Percentiles rank a stretch among this genome's conserved stretches.
Conservation (phyloP, 2,797 vertebrate genomes). For the Enteromius viviparus region DNA sequence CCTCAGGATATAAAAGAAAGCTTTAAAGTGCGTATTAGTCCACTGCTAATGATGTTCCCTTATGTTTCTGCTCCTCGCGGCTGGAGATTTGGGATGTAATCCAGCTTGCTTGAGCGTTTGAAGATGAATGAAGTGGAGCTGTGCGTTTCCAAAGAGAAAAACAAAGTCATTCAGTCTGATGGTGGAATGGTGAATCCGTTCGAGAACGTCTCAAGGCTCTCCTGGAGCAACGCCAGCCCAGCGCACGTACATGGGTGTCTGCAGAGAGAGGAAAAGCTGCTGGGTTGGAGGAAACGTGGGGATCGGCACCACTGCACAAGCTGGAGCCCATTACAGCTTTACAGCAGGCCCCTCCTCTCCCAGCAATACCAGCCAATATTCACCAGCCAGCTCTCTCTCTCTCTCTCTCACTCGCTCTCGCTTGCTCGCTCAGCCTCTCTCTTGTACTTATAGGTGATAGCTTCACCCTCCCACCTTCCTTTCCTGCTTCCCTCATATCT, state of each 20-base stretch:
- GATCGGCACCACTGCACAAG: conserved; percentile 57
- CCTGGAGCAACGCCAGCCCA: conserved; percentile 42
- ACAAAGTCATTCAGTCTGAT: conserved; percentile 28
- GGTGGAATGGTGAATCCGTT: conserved; percentile 40
- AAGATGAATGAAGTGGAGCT: conserved; percentile 40
- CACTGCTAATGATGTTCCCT: conserved; percentile 40
- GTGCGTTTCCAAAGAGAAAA: conserved; percentile 41
- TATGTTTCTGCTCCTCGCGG: conserved; percentile 33
- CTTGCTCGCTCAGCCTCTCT: conserved; percentile 32
- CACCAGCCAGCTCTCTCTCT: conserved; percentile 49
- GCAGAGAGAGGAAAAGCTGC: conserved; percentile 46
- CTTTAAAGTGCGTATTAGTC: conserved; percentile 27
- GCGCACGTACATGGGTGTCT: conserved; percentile 26
- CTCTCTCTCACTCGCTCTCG: conserved; percentile 27
- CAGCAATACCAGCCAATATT: conserved; percentile 57
- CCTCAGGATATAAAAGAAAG: background rate
- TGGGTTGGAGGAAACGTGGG: conserved; percentile 46
- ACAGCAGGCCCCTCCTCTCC: conserved; percentile 55
- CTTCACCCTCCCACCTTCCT: conserved; percentile 38
- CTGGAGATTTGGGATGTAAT: conserved; percentile 51
- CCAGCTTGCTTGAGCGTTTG: conserved; percentile 45
- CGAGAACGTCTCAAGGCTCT: conserved; percentile 42
- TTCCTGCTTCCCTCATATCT: conserved; percentile 39
- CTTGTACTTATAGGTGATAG: conserved; percentile 29
- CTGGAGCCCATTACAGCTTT: conserved; percentile 56